These are phyloP conservation scores for Drosophila lowei DNA, from an alignment of 1,140 invertebrate genomes.

Conservation along the genomic window DNA sequence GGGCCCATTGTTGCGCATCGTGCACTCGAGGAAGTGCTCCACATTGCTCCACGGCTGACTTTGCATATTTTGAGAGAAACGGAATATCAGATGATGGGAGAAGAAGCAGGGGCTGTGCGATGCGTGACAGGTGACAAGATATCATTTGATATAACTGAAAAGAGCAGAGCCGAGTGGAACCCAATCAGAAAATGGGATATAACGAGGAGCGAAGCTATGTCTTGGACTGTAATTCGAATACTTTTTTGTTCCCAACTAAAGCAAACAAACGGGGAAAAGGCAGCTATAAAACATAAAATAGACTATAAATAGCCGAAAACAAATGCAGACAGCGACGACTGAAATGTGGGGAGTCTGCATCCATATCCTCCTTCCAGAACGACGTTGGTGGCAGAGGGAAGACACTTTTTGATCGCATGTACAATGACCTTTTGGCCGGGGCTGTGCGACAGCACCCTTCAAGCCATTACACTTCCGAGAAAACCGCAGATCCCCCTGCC, in stretches of 20 bases:
- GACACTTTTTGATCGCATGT: constrained; percentile 15
- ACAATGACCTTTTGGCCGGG: constrained; percentile 52
- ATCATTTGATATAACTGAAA: constrained; percentile 11
- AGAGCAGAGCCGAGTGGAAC: background rate
- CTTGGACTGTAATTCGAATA: constrained; percentile 2
- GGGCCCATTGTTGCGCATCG: constrained; percentile 71
- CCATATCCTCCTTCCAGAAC: constrained; percentile 4
- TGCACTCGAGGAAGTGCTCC: constrained; percentile 71
- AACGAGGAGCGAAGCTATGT: background rate
- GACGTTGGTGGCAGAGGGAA: constrained; percentile 10
- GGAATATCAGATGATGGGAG: constrained; percentile 67
- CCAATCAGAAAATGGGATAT: background rate
- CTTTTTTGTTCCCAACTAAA: background rate
- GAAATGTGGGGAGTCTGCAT: constrained; percentile 29
- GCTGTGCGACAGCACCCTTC: background rate
- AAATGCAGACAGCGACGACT: constrained; percentile 32
- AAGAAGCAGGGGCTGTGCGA: constrained; percentile 16
- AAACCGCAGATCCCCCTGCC: background rate
- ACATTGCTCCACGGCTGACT: constrained; percentile 54
- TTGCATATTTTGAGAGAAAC: constrained; percentile 68
- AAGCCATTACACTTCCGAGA: background rate
- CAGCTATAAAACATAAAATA: constrained; percentile 9
- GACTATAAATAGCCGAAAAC: constrained; percentile 60
- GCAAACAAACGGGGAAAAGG: constrained; percentile 16
- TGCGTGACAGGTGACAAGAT: constrained; percentile 68